phyloP scores from a whole-genome alignment of 2,113 vertebrate genomes.

The Chlorodrepanis virens region DNA sequence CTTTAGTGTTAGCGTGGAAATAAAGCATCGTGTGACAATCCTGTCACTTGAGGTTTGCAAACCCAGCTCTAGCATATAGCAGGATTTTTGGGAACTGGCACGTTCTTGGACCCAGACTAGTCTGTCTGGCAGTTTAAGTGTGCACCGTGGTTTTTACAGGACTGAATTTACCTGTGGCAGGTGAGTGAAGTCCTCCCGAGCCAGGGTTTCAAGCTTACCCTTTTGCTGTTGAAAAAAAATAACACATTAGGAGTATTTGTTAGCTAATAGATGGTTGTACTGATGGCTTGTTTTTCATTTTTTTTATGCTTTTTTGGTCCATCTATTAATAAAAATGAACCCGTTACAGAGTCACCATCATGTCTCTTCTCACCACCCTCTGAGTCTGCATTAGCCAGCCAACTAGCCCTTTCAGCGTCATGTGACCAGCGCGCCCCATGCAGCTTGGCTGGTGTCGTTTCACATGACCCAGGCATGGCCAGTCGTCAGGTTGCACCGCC shows the following conservation, averaged over 20 bases:
- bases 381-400: slow-evolving; percentile 97
- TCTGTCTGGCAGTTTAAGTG: slow-evolving; percentile 65
- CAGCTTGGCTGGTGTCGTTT: slow-evolving; percentile 99
- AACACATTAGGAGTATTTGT: slow-evolving; percentile 80
- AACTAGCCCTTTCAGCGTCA: slow-evolving; percentile 99
- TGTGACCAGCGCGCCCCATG: slow-evolving; percentile 98
- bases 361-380: slow-evolving; percentile 99
- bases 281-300: slow-evolving; percentile 92
- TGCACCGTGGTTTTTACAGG: slow-evolving; percentile 72
- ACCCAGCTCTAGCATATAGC: slow-evolving; percentile 60
- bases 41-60: slow-evolving; percentile 64
- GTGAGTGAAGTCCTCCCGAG: slow-evolving; percentile 76
- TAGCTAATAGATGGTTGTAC: slow-evolving; percentile 86
- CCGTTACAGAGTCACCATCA: slow-evolving; percentile 99
- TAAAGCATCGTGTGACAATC: slow-evolving; percentile 15
- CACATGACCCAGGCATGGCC: slow-evolving; percentile 99
- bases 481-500: slow-evolving; percentile 99
- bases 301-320: slow-evolving; percentile 96
- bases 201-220: slow-evolving; percentile 72
- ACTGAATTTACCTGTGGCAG: slow-evolving; percentile 76
- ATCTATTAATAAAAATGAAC: slow-evolving; percentile 99
- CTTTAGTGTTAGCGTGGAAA: slow-evolving; percentile 38
- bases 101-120: slow-evolving; percentile 69
- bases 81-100: slow-evolving; percentile 67
- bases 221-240: slow-evolving; percentile 70